These are phyloP conservation scores for Drosophila nr. perissopoda DNA, from an alignment of 2,888 invertebrate genomes.

Conservation along the genomic window DNA sequence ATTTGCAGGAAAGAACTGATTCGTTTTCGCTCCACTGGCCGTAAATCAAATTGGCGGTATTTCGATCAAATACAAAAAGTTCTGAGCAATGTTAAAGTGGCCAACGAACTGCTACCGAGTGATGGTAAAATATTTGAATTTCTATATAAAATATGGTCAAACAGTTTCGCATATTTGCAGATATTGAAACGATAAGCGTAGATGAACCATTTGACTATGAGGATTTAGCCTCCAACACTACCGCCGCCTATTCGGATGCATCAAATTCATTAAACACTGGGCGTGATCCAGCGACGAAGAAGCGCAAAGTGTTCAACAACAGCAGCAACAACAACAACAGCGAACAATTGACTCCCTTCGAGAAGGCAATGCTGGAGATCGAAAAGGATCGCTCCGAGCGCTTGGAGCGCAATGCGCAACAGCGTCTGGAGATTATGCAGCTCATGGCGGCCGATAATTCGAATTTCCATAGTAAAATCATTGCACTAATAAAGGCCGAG, in stretches of 20 bases:
- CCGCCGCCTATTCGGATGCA: not conserved
- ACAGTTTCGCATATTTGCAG: not conserved
- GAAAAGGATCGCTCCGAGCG: constrained; percentile 11
- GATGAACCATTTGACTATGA: not conserved
- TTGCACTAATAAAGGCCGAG: constrained; percentile 9
- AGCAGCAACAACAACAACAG: not conserved
- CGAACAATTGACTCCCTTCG: constrained; percentile 12
- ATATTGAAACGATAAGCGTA: not conserved
- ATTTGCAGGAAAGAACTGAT: not conserved
- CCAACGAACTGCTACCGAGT: too few relatives aligned
- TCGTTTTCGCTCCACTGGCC: not conserved
- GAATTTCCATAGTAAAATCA: constrained; percentile 15
- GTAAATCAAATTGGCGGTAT: not conserved
- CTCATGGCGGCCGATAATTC: constrained; percentile 17
- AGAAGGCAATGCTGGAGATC: constrained; percentile 12
- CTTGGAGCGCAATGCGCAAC: constrained; percentile 12
- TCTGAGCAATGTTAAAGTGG: too few relatives aligned
- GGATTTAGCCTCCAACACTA: not conserved
- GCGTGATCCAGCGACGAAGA: not conserved
- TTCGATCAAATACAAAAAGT: not conserved
- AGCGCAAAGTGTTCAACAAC: not conserved
- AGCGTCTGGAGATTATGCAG: constrained; percentile 10
- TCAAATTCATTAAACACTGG: not conserved
- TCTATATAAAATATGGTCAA: not conserved
- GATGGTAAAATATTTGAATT: not conserved